These are phyloP conservation scores for Sceloporus undulatus DNA, from an alignment of 2,113 vertebrate genomes.

Conservation along the genomic window DNA sequence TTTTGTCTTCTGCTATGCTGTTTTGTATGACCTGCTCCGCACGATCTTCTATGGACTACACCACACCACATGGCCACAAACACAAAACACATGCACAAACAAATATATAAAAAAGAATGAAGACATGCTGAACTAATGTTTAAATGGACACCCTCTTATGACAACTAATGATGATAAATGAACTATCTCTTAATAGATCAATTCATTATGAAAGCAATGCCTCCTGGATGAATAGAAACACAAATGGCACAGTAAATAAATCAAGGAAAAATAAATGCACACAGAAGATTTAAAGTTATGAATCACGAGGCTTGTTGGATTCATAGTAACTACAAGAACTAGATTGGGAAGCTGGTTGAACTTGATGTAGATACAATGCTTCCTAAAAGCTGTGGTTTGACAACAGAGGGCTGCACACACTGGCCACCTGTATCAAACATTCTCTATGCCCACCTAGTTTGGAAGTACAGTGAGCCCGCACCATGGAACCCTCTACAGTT, in stretches of 20 bases:
- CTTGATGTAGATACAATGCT: not conserved
- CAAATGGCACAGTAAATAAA: slow-evolving; percentile 62
- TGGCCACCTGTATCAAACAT: too few relatives aligned
- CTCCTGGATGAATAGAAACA: slow-evolving; percentile 68
- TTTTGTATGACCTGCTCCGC: slow-evolving; percentile 92
- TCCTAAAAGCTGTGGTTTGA: not conserved
- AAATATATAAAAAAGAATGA: slow-evolving; percentile 85
- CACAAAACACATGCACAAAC: slow-evolving; percentile 92
- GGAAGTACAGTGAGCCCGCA: too few relatives aligned
- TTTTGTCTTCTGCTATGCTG: slow-evolving; percentile 91
- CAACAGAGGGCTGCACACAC: not conserved
- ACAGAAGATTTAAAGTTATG: slow-evolving; percentile 53
- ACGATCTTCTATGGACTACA: slow-evolving; percentile 97
- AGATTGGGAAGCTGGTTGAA: too few relatives aligned
- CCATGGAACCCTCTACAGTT: too few relatives aligned
- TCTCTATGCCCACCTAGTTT: too few relatives aligned
- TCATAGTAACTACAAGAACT: not conserved
- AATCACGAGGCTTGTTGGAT: slow-evolving; percentile 31
- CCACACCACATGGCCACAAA: slow-evolving; percentile 84
- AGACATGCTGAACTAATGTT: slow-evolving; percentile 77
- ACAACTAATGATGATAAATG: slow-evolving; percentile 74
- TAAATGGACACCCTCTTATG: slow-evolving; percentile 69
- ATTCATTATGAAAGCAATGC: slow-evolving; percentile 68
- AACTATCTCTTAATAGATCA: slow-evolving; percentile 61
- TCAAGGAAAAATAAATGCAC: not conserved